phyloP scores from a whole-genome alignment of 2,113 vertebrate genomes.

The Gasterosteus nipponicus region DNA sequence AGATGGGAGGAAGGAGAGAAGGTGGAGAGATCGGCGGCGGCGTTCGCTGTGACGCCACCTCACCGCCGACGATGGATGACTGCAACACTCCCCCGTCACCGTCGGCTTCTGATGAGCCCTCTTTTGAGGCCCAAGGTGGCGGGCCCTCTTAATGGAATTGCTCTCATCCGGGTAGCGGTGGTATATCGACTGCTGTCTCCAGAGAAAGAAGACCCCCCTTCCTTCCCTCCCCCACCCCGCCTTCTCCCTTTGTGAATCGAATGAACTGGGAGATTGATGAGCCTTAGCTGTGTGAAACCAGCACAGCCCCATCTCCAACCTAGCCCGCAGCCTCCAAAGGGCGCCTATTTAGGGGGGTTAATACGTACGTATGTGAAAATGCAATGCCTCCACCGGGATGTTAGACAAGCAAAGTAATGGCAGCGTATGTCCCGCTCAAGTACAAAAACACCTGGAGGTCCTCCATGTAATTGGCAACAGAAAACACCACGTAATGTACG shows the following conservation, averaged over 20 bases:
- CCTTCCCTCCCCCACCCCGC: too few relatives aligned
- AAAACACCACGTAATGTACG: slow-evolving; percentile 43
- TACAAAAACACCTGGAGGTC: slow-evolving; percentile 45
- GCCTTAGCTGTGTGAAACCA: slow-evolving; percentile 47
- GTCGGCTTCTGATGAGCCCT: slow-evolving; percentile 64
- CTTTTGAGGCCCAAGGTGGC: slow-evolving; percentile 46
- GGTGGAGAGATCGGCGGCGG: slow-evolving; percentile 31
- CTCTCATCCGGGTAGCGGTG: slow-evolving; percentile 60
- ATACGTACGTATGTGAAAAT: slow-evolving; percentile 66
- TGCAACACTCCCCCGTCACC: slow-evolving; percentile 28
- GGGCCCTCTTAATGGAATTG: slow-evolving; percentile 71
- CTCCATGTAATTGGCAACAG: slow-evolving; percentile 38
- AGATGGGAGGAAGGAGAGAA: slow-evolving; percentile 19
- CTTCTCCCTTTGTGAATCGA: slow-evolving; percentile 54
- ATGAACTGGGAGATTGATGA: slow-evolving; percentile 77
- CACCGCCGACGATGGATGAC: slow-evolving; percentile 56
- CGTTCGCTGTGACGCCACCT: slow-evolving; percentile 20
- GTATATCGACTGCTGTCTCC: slow-evolving; percentile 68
- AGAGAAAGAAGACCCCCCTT: slow-evolving; percentile 61
- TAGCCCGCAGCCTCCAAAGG: slow-evolving; percentile 38
- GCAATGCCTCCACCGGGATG: slow-evolving; percentile 45
- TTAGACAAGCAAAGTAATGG: slow-evolving; percentile 37
- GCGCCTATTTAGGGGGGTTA: slow-evolving; percentile 50
- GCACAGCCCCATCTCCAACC: slow-evolving; percentile 37
- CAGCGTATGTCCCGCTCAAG: slow-evolving; percentile 53